Conservation (phyloP, 2,113 vertebrate species). For the Pelusios castaneus region DNA sequence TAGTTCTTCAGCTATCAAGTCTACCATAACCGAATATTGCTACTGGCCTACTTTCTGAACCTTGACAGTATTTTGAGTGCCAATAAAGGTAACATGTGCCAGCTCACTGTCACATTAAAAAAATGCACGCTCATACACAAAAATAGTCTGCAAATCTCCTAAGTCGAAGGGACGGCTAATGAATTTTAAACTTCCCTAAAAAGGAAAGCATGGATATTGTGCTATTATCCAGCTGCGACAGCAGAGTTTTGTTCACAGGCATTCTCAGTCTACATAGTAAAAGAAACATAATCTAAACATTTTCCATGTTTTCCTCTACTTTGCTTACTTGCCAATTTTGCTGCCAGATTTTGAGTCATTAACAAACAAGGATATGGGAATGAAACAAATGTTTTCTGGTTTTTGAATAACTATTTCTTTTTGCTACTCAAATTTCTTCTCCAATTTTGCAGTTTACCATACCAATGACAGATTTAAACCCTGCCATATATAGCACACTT, state of each 20-base stretch:
- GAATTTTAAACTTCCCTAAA: neutral
- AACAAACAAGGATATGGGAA: conserved; percentile 12
- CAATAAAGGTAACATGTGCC: neutral
- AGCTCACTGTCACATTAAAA: neutral
- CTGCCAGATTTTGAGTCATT: neutral
- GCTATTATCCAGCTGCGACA: neutral
- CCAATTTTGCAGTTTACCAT: conserved; percentile 6
- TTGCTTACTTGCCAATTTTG: conserved; percentile 9
- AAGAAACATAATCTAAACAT: conserved; percentile 18
- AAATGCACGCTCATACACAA: neutral
- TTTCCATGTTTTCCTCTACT: conserved; percentile 13
- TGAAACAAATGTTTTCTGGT: neutral
- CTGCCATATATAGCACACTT: neutral
- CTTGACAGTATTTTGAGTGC: neutral
- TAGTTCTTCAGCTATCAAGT: neutral
- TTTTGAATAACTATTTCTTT: neutral
- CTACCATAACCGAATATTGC: neutral
- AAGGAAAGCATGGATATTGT: neutral
- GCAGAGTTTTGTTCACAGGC: neutral
- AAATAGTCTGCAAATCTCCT: neutral
- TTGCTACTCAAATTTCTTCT: neutral
- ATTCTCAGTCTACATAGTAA: neutral
- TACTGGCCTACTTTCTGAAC: neutral
- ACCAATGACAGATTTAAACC: neutral
- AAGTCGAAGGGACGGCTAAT: neutral